These are phyloP conservation scores for Cheirogaleus major DNA, from an alignment of 2,797 vertebrate species.

Conservation along the genomic window DNA sequence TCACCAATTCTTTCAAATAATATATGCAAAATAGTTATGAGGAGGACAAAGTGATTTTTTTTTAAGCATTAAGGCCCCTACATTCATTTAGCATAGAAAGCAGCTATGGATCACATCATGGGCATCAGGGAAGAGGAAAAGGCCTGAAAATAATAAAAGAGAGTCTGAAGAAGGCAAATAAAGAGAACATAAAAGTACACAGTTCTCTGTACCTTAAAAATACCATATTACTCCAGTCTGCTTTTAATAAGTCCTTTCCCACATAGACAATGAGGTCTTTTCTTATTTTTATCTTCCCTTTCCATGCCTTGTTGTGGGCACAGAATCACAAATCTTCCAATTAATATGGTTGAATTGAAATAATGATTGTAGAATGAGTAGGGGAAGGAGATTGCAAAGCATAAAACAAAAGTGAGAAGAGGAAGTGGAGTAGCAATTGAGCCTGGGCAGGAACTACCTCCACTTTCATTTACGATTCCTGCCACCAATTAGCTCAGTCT, in stretches of 20 bases:
- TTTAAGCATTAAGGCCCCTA: not conserved
- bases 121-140: not conserved
- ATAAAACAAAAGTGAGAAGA: not conserved
- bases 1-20: not conserved
- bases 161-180: not conserved
- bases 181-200: not conserved
- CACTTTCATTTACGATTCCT: not conserved
- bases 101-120: not conserved
- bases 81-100: not conserved
- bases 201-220: not conserved
- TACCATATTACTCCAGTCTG: not conserved
- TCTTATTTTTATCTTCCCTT: not conserved
- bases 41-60: not conserved
- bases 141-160: not conserved
- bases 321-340: not conserved
- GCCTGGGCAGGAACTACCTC: not conserved
- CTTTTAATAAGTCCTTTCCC: not conserved
- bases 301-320: not conserved
- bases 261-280: not conserved
- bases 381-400: not conserved
- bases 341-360: not conserved
- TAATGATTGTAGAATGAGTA: not conserved
- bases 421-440: not conserved
- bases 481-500: not conserved
- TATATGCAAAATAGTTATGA: not conserved